phyloP scores from a whole-genome alignment of 2,888 invertebrate species.

The Orthonychiurus folsomi region DNA sequence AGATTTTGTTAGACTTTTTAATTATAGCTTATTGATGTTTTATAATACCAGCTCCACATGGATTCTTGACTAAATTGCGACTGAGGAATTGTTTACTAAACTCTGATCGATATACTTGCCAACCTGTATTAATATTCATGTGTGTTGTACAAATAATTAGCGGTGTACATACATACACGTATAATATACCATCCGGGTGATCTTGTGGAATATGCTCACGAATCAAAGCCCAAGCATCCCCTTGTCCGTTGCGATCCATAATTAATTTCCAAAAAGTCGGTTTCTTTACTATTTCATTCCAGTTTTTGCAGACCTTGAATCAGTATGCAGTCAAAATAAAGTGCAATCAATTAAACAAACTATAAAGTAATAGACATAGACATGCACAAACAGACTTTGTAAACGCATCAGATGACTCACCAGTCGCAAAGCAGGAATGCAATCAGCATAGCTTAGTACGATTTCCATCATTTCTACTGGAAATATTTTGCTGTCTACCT shows the following conservation, averaged over 20 bases:
- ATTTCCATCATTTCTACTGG: conserved; percentile 1
- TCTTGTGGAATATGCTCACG: background rate
- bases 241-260: background rate
- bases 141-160: too few species aligned
- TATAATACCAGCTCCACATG: conserved; percentile 23
- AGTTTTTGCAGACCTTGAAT: background rate
- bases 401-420: too few species aligned
- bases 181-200: background rate
- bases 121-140: too few species aligned
- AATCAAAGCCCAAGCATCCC: background rate
- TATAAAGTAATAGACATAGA: too few species aligned
- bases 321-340: background rate
- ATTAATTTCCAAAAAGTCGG: background rate
- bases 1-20: background rate
- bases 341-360: background rate
- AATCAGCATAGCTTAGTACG: background rate
- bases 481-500: too few species aligned
- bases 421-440: too few species aligned
- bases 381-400: too few species aligned
- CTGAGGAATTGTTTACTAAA: background rate
- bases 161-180: too few species aligned
- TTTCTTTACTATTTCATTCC: conserved; percentile 1
- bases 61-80: conserved; percentile 21
- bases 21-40: conserved; percentile 3
- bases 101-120: background rate